Base-by-base conservation (phyloP, 1,140 invertebrate genomes). In the Mycetomoellerius zeteki region DNA sequence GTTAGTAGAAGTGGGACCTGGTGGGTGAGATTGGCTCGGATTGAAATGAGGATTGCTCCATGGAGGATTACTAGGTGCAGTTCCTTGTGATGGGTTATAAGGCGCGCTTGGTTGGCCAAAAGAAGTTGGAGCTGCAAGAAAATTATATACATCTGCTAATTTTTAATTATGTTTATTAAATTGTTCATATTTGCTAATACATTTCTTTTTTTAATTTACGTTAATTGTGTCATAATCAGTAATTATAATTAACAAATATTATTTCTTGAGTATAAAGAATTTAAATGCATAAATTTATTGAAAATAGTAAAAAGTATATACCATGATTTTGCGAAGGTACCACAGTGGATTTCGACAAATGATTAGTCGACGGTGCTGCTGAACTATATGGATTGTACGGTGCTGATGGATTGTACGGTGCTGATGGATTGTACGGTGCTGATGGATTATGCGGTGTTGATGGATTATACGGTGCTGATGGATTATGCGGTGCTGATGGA, bases 31-130 rank as follows among this genome's bases (percentile, higher is more conserved):
- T 4, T 73, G 67, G 8, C 33, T 88, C 2, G 86, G 78, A 69
- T 85, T 62, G n/a, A 58, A 85, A 67, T 88, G 72, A 0, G 88
- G 54, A 64, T 88, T 88, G 14, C 76, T 69, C 85, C 85, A 86
- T 12, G 64, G 0, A n/a, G 88, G 69, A 43, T 75, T 82, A 24
- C 10, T 19, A n/a, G 21, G 2, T 80, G 21, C 21, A n/a, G 54
- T 30, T 69, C 21, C 77, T 0, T 81, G 77, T 14, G 33, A 43
- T 19, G 65, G 77, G 2, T 81, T 81, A 16, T 30, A 50, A 6
- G 80, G 54, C 37, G n/a, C 27, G 2, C 14, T 60, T 21, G 69
- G 37, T 50, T 84, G 80, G 1, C 54, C 37, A 10, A 60, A 60
- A 47, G 80, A 84, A 47, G 80, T 33, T 10, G 67, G 54, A 50